A percentile compares a stretch with the other conserved stretches of the same genome.
Conservation (phyloP, 2,113 vertebrate genomes). For the Lophius piscatorius region DNA sequence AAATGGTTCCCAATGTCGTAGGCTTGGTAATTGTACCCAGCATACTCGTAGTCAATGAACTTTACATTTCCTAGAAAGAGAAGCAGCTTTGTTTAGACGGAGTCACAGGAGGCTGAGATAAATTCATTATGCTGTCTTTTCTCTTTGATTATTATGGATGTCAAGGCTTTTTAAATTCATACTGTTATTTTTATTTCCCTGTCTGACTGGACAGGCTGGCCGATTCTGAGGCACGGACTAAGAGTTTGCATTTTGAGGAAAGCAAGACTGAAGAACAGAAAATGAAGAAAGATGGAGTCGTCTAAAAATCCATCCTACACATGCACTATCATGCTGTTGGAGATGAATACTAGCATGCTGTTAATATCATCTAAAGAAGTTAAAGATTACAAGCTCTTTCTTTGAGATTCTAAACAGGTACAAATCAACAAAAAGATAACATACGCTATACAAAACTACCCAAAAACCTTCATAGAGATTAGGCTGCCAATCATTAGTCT, state of each 20-base stretch:
- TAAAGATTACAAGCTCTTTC: not conserved
- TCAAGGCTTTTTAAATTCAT: conserved; percentile 51
- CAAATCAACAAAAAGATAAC: too few relatives aligned
- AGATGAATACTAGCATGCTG: conserved; percentile 1
- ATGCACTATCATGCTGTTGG: conserved; percentile 9
- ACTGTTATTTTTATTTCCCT: conserved; percentile 40
- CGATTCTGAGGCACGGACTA: conserved; percentile 55
- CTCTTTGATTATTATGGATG: conserved; percentile 65
- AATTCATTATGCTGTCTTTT: conserved; percentile 63
- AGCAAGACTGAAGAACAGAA: conserved; percentile 5
- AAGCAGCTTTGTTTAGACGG: conserved; percentile 72
- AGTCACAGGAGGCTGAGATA: conserved; percentile 15
- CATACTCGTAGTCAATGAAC: conserved; percentile 99
- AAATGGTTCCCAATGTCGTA: conserved; percentile 99
- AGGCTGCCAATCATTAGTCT: not conserved
- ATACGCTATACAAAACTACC: not conserved
- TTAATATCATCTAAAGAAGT: not conserved
- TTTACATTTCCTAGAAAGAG: conserved; percentile 91
- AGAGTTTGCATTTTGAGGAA: conserved; percentile 81
- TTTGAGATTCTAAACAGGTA: not conserved
- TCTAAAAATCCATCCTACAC: not conserved
- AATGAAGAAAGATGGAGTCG: not conserved
- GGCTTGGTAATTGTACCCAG: conserved; percentile 98
- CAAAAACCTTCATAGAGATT: not conserved
- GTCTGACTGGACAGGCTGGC: conserved; percentile 30